Evolutionary conservation across 2,797 vertebrate species (phyloP).

Genomic region (Myotis findleyi): DNA sequence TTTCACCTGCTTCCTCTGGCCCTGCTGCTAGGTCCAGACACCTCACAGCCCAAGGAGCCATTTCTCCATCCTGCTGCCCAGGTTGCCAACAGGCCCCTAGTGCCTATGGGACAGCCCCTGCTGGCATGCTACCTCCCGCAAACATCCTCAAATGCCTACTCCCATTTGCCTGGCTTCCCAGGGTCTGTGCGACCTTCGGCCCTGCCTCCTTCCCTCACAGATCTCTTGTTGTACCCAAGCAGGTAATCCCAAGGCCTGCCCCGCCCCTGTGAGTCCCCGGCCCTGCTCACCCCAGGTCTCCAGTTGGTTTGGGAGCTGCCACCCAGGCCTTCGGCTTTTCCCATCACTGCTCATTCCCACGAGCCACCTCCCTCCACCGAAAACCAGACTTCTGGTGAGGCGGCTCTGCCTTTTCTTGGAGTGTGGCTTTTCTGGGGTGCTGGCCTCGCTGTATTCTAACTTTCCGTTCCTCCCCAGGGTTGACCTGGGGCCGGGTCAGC

Average conservation of each 20-base stretch:
- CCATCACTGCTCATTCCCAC: fast-evolving
- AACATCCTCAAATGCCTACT: background rate
- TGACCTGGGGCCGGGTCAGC: background rate
- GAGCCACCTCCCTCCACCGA: background rate
- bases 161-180: background rate
- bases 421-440: fast-evolving
- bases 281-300: background rate
- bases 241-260: background rate
- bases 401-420: background rate
- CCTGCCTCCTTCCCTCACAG: background rate
- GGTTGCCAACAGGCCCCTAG: background rate
- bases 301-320: background rate
- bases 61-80: too few relatives aligned
- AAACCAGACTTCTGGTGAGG: slow-evolving; percentile 30
- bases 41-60: background rate
- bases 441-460: background rate
- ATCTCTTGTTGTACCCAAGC: background rate
- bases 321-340: background rate
- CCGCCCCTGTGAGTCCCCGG: background rate
- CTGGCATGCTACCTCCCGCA: background rate
- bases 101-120: background rate
- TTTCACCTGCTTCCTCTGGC: background rate
- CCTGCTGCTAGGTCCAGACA: background rate
- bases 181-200: background rate
- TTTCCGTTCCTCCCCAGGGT: background rate